Conservation (phyloP, 2,888 invertebrate species). For the Ophion slaviceki region DNA sequence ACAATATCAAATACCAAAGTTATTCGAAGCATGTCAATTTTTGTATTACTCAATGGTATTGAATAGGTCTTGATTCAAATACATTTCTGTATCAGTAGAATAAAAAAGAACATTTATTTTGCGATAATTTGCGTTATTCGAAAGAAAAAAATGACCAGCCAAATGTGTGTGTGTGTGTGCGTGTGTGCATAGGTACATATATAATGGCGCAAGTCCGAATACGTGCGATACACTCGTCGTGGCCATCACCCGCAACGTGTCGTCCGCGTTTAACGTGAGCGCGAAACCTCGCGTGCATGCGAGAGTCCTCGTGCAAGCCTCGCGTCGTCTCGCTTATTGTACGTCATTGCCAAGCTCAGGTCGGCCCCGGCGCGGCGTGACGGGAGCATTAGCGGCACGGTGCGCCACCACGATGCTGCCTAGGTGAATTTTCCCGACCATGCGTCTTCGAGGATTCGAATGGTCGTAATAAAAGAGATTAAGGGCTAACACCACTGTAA, state of each 20-base stretch:
- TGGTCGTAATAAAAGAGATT: no score
- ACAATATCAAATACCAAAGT: no score
- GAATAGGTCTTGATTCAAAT: no score
- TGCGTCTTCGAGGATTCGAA: no score
- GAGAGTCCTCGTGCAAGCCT: slow-evolving; percentile 48
- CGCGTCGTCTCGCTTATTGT: slow-evolving; percentile 17
- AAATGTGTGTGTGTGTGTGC: not conserved
- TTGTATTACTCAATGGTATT: no score
- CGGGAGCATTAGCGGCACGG: slow-evolving; percentile 48
- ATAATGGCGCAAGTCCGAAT: not conserved
- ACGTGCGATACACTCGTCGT: slow-evolving; percentile 48
- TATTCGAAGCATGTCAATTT: no score
- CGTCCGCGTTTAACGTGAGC: slow-evolving; percentile 65
- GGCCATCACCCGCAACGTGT: slow-evolving; percentile 66
- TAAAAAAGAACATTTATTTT: no score
- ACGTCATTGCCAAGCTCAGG: slow-evolving; percentile 57
- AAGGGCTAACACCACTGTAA: no score
- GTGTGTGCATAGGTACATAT: slow-evolving; percentile 5
- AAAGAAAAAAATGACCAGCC: no score
- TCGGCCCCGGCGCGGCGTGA: slow-evolving; percentile 33
- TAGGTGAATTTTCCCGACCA: no score
- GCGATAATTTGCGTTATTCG: no score
- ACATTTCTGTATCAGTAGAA: no score
- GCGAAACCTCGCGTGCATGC: slow-evolving; percentile 69
- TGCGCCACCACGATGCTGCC: not conserved